Percentiles rank a stretch among this genome's conserved stretches.
Conservation (phyloP, 2,888 invertebrate genomes). For the Mythimna pallens region DNA sequence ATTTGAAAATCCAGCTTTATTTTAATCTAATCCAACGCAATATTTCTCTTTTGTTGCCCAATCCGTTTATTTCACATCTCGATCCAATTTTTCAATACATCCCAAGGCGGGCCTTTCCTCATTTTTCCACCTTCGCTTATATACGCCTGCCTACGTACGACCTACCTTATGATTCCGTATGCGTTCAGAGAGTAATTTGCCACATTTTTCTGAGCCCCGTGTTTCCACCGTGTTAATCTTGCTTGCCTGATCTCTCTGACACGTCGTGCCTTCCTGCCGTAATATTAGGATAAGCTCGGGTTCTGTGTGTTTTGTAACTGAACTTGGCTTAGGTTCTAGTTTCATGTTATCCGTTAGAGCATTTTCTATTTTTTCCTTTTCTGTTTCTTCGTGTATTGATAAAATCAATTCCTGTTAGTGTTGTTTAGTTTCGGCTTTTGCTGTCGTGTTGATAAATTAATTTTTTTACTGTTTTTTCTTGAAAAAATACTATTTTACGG, state of each 20-base stretch:
- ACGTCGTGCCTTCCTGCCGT: constrained; percentile 42
- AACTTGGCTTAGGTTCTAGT: neutral
- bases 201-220: constrained; percentile 47
- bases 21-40: constrained; percentile 4
- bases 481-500: no score
- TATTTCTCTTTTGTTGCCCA: constrained; percentile 23
- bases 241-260: constrained; percentile 49
- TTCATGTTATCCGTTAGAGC: neutral
- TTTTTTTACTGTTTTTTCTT: no score
- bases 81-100: constrained; percentile 48
- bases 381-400: neutral
- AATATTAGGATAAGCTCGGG: constrained; percentile 32
- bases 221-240: constrained; percentile 52
- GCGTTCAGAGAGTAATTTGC: constrained; percentile 48
- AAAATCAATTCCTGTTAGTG: neutral
- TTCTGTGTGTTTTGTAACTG: constrained; percentile 8
- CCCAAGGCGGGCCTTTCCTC: constrained; percentile 26
- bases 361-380: constrained; percentile 6
- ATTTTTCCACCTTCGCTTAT: constrained; percentile 35
- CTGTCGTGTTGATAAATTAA: no score
- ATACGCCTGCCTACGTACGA: no score
- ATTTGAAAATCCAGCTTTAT: constrained; percentile 3
- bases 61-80: constrained; percentile 19
- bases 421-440: neutral
- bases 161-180: constrained; percentile 46